Conservation (phyloP, 1,140 invertebrate species). For the Stegodyphus dumicola region DNA sequence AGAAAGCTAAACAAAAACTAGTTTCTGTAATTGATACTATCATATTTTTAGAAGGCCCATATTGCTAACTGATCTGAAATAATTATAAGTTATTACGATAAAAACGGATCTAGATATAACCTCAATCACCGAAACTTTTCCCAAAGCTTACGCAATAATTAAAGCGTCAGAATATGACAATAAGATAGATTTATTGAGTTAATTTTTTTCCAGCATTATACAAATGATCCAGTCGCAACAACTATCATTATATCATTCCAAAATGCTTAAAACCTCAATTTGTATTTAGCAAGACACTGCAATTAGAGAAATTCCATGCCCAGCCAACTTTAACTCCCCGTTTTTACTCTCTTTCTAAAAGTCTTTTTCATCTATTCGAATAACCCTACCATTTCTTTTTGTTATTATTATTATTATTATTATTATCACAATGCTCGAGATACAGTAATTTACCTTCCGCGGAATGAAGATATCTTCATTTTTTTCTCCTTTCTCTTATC, state of each 20-base stretch:
- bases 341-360: neutral
- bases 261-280: constrained; percentile 15
- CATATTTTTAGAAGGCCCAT: too few species aligned
- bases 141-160: neutral
- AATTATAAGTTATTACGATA: too few species aligned
- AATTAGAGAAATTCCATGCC: constrained; percentile 46
- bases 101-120: neutral
- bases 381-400: neutral
- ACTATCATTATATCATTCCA: constrained; percentile 27
- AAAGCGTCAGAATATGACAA: neutral
- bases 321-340: neutral
- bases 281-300: constrained; percentile 44
- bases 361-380: neutral
- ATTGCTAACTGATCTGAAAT: too few species aligned
- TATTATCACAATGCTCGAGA: neutral
- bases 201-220: neutral
- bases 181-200: neutral
- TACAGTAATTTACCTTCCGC: constrained; percentile 39
- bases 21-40: too few species aligned
- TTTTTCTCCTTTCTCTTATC: neutral
- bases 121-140: neutral
- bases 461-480: neutral
- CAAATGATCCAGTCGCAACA: neutral
- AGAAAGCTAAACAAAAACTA: too few species aligned
- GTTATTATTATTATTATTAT: constrained; percentile 47